Evolutionary conservation across 2,113 vertebrate genomes (phyloP).

Genomic region (Larimichthys polyactis): DNA sequence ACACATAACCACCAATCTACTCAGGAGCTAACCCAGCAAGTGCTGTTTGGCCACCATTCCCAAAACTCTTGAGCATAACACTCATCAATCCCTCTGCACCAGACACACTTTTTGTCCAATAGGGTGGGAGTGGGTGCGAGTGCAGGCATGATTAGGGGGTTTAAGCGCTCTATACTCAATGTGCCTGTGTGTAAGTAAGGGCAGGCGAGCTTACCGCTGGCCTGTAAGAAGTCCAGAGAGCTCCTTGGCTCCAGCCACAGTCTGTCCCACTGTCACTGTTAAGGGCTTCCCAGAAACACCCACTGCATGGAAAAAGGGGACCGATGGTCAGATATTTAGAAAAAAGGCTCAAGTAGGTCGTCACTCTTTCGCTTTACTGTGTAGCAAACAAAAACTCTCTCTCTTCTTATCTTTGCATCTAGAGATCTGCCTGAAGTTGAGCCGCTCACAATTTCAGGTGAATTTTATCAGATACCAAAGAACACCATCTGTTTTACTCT

Average conservation of each 20-base stretch:
- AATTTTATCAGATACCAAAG: conserved; percentile 17
- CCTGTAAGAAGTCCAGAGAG: conserved; percentile 89
- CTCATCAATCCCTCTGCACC: conserved; percentile 67
- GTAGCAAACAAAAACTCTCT: not conserved
- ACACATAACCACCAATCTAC: conserved; percentile 83
- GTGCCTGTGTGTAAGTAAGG: conserved; percentile 15
- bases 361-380: not conserved
- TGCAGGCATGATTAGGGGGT: conserved; percentile 46
- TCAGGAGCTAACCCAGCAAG: conserved; percentile 76
- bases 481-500: not conserved
- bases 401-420: not conserved
- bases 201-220: conserved; percentile 85
- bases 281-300: conserved; percentile 87
- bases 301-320: conserved; percentile 54
- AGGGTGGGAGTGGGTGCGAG: conserved; percentile 36
- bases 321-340: not conserved
- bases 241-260: conserved; percentile 88
- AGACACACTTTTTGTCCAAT: conserved; percentile 47
- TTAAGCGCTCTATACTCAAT: conserved; percentile 22
- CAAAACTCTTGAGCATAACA: conserved; percentile 43
- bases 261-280: conserved; percentile 85
- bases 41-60: conserved; percentile 60
- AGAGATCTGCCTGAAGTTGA: not conserved
- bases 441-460: not conserved
- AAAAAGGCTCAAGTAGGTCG: not conserved